phyloP scores from a whole-genome alignment of 2,113 vertebrate genomes.

The Zingel zingel region DNA sequence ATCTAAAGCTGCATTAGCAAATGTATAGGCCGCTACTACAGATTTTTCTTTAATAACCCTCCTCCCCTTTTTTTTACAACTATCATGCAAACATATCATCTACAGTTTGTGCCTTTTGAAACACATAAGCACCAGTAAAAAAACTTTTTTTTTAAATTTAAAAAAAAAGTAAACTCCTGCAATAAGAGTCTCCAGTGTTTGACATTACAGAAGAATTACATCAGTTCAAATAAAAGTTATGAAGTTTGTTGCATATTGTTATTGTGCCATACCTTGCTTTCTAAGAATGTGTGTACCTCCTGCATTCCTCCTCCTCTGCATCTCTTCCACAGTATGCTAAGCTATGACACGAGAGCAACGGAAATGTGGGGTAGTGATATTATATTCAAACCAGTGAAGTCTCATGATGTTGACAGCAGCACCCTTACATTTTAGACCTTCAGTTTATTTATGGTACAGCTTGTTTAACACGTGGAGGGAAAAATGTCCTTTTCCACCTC shows the following conservation, averaged over 20 bases:
- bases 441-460: background rate
- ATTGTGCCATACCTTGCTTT: background rate
- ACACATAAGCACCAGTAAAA: constrained; percentile 53
- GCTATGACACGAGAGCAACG: constrained; percentile 29
- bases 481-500: background rate
- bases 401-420: background rate
- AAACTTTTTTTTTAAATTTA: background rate
- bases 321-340: constrained; percentile 7
- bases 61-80: background rate
- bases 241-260: constrained; percentile 55
- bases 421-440: background rate
- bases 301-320: background rate
- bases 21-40: constrained; percentile 6
- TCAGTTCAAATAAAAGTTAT: constrained; percentile 27
- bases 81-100: constrained; percentile 54
- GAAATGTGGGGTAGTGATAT: background rate
- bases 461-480: background rate
- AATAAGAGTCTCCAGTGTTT: constrained; percentile 22
- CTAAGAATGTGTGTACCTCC: constrained; percentile 3
- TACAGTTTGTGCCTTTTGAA: constrained; percentile 55
- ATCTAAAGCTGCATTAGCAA: constrained; percentile 5
- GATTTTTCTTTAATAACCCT: background rate
- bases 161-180: constrained; percentile 14
- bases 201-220: constrained; percentile 17
- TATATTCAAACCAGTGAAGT: constrained; percentile 26